Conservation (phyloP, 2,797 vertebrate species). For the Gymnocypris eckloni region DNA sequence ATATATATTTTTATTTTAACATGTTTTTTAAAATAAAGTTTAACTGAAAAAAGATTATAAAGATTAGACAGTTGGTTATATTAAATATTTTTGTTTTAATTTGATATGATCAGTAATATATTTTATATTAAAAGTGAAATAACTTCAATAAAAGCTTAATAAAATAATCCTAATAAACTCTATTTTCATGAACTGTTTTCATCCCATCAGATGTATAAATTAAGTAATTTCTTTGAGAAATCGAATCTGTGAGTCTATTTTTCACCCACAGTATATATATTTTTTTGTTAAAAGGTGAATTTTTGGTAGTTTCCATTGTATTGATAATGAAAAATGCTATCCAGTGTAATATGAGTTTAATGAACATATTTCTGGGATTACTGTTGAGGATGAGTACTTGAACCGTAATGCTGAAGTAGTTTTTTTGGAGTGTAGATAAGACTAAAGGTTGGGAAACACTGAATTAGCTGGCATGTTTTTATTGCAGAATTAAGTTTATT, state of each 20-base stretch:
- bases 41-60: no score
- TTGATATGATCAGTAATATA: no score
- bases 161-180: no score
- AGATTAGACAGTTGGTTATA: no score
- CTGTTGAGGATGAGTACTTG: no score
- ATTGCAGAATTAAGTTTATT: neutral
- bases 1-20: no score
- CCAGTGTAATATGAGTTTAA: neutral
- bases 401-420: neutral
- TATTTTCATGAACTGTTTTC: no score
- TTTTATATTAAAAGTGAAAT: no score
- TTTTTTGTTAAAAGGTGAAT: neutral
- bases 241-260: neutral
- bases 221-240: neutral
- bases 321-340: neutral
- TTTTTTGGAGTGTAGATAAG: neutral
- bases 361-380: neutral
- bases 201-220: no score
- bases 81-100: no score
- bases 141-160: neutral
- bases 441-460: slow-evolving; percentile 22
- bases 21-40: no score
- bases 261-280: neutral
- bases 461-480: neutral
- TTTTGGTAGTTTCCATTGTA: neutral